Evolutionary conservation across 2,113 vertebrate genomes (phyloP), one percentile per base, ranked within the genome.

Genomic region (Thunnus thynnus): DNA sequence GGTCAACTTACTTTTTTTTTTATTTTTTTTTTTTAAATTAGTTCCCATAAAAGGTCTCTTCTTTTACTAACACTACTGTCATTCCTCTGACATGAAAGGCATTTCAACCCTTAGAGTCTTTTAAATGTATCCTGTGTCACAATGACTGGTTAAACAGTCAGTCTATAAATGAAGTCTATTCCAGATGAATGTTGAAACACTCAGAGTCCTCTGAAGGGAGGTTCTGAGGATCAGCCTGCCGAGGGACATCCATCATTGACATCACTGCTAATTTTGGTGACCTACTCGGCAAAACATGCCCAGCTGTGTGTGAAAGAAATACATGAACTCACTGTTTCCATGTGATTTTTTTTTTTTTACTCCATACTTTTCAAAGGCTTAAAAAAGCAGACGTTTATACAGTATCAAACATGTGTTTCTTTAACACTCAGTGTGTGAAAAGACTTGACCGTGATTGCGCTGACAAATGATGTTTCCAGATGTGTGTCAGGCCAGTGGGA

Each of bases 191-290:
- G 74, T 61, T 80, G 46, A 89, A 89, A 76, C 71, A 70, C 60
- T 77, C 55, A 14, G 32, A 69, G 54, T 56, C 73, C 48, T 86
- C 84, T 76, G 80, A 82, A 78, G 55, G 63, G 75, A 74, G 74
- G 79, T 60, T 78, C 64, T 82, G 82, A 71, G 80, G 73, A 9
- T 50, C 13, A 16, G 61, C 51, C 75, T 81, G 76, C 79, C 2
- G 55, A 51, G 75, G 88, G 77, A 91, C 88, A 88, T 92, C 83
- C 86, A 88, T 94, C 93, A 88, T 62, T 89, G 83, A 90, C 88
- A 89, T 93, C 87, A 74, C 51, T 30, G 76, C 87, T 89, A 79
- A 91, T 91, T 86, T 86, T 57, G 73, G 83, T 93, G 87, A 94
- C 93, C 90, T 54, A 84, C 67, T 88, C 62, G 0, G 74, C 73